Evolutionary conservation across 2,888 invertebrate species (phyloP), one percentile per base, ranked within the genome.

Genomic region (Mesorhabditis sp.): DNA sequence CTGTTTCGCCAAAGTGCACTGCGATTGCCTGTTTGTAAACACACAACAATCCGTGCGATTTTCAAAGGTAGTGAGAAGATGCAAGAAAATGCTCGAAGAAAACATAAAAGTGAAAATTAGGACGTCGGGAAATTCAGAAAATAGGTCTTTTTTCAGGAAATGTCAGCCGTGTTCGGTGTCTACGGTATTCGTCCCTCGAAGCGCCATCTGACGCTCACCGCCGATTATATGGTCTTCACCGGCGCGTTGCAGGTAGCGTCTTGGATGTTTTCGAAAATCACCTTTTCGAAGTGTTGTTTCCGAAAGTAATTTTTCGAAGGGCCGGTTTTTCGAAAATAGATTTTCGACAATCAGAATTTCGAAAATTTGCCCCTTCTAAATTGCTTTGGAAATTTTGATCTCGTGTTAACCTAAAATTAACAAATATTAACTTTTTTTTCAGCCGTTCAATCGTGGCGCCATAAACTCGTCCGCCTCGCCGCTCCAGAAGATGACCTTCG

Each of bases 181-280:
- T 99, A 99, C 83, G 96, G 96, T 43, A 99, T 99, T 83, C 90
- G 91, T 6, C 95, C 99, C 4, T 94, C 97, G 88, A 91, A 92
- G 0, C 90, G 97, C 43, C 98, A 99, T 90, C 89, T 99, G 82
- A 90, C 91, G 0, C 88, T 99, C 4, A 90, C 97, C 68, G 93
- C 97, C 0, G 97, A 98, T 88, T 97, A 96, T 86, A 97, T 99
- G 97, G 98, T 96, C 0, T 94, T 91, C 81, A 92, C 92, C 82
- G 98, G 98, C 0, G 88, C 89, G 0, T 95, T 92, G 85, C 58
- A 50, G 58, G 58, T 50, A 50, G 58, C n/a, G 58, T 13, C 2
- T 50, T 50, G 7, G 7, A 50, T 50, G 7, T 10, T 50, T 13
- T n/a, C n/a, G n/a, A 13, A 10, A 50, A 13, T n/a, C 58, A 50